Percentiles rank a stretch among this genome's conserved stretches.
Conservation (phyloP, 2,888 invertebrate species). For the Sceliomorpha sp. region DNA sequence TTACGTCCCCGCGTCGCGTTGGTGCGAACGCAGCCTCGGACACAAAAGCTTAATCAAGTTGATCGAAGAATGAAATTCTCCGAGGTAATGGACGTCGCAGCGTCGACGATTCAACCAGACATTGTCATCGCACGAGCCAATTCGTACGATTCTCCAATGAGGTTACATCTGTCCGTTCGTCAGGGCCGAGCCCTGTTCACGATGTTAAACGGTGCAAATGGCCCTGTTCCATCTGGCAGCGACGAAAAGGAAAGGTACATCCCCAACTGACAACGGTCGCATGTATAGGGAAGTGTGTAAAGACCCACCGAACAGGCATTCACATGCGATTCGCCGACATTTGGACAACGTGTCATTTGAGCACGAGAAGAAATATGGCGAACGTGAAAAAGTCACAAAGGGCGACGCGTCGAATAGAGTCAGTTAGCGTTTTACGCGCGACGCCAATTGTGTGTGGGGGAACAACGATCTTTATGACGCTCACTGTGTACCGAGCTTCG, state of each 20-base stretch:
- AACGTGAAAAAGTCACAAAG: conserved; percentile 19
- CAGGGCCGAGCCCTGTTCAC: conserved; percentile 54
- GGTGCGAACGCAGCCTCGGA: too few relatives aligned
- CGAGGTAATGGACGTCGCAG: conserved; percentile 30
- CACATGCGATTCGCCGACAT: conserved; percentile 43
- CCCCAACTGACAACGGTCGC: conserved; percentile 44
- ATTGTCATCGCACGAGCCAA: conserved; percentile 55
- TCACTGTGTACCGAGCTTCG: too few relatives aligned
- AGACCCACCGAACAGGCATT: conserved; percentile 21
- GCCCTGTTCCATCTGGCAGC: conserved; percentile 66
- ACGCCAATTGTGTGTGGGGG: too few relatives aligned
- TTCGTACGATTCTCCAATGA: conserved; percentile 56
- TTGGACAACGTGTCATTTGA: conserved; percentile 29
- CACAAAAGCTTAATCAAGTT: not conserved
- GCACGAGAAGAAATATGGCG: conserved; percentile 32
- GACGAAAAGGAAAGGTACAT: conserved; percentile 68
- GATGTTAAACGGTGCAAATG: conserved; percentile 63
- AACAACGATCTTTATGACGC: too few relatives aligned
- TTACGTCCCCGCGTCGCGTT: too few relatives aligned
- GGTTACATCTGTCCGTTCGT: conserved; percentile 64
- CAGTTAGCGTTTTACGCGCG: not conserved
- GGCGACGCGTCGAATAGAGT: conserved; percentile 15
- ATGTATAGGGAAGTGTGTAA: conserved; percentile 36
- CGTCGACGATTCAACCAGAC: conserved; percentile 35
- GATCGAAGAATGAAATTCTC: conserved; percentile 29